Percentiles rank a stretch among this genome's conserved stretches.
These are phyloP conservation scores for Sericinus montela DNA, from an alignment of 2,888 invertebrate species.

Conservation along the genomic window DNA sequence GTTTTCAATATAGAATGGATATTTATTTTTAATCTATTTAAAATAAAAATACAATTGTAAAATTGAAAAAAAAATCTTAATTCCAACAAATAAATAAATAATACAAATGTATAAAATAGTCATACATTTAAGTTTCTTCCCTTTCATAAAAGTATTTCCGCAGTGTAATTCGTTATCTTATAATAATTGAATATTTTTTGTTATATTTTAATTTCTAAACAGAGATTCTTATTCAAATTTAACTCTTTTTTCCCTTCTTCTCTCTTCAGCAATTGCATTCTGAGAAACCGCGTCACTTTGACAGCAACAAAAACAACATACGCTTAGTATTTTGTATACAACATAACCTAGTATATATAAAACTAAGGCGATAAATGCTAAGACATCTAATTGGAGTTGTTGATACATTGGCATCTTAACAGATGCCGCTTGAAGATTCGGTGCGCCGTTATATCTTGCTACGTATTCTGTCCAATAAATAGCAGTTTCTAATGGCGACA, in stretches of 20 bases:
- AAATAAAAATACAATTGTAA: too few species aligned
- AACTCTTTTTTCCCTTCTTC: constrained; percentile 56
- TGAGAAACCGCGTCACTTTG: constrained; percentile 33
- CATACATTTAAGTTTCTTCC: too few species aligned
- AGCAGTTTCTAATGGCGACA: constrained; percentile 73
- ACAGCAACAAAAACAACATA: constrained; percentile 58
- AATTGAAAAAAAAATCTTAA: too few species aligned
- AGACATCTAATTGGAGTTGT: constrained; percentile 62
- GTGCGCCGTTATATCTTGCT: constrained; percentile 63
- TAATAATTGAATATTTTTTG: too few species aligned
- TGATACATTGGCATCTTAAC: constrained; percentile 55
- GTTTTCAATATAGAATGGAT: too few species aligned
- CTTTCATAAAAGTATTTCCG: too few species aligned
- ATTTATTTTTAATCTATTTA: too few species aligned
- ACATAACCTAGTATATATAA: constrained; percentile 51
- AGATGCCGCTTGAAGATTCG: constrained; percentile 56
- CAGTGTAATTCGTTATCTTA: too few species aligned
- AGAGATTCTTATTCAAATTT: constrained; percentile 55
- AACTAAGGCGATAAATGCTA: constrained; percentile 56
- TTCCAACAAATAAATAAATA: too few species aligned
- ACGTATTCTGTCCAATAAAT: constrained; percentile 81
- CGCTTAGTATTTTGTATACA: constrained; percentile 51
- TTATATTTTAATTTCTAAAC: too few species aligned
- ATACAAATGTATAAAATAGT: too few species aligned
- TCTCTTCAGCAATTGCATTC: constrained; percentile 34